Percentiles rank a stretch among this genome's conserved stretches.
Evolutionary conservation across 2,113 vertebrate genomes (phyloP).

Genomic region (Corydoras maculifer): DNA sequence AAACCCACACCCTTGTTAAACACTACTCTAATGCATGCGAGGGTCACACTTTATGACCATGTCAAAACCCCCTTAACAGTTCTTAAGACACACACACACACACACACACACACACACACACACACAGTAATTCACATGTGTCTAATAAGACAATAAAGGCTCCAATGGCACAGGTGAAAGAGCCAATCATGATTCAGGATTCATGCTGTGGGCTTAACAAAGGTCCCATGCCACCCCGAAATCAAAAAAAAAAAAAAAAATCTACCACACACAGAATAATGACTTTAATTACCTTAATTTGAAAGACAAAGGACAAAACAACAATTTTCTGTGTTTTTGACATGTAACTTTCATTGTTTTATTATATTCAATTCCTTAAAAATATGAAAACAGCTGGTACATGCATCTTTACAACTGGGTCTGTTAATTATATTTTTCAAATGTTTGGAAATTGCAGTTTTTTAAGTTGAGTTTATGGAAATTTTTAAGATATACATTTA

Average conservation of each 20-base stretch:
- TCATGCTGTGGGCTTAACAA: slow-evolving; percentile 9
- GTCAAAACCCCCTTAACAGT: background rate
- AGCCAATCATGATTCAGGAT: background rate
- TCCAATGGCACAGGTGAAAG: background rate
- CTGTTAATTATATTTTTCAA: no score
- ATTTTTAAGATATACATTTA: no score
- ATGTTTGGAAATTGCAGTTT: no score
- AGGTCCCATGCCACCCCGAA: background rate
- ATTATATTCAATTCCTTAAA: no score
- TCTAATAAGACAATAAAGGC: background rate
- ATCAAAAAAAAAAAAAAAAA: background rate
- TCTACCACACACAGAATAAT: background rate
- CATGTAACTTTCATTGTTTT: background rate
- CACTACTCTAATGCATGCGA: background rate
- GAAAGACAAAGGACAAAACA: no score
- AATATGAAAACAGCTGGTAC: no score
- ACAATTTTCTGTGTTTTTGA: background rate
- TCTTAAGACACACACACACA: background rate
- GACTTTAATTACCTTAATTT: no score
- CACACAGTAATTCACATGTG: background rate
- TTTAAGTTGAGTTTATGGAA: no score
- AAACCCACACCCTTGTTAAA: slow-evolving; percentile 24
- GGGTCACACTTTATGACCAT: background rate
- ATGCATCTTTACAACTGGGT: no score
- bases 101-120: slow-evolving; percentile 1